Conservation (phyloP, 2,113 vertebrate species). For the Mystacornis crossleyi region DNA sequence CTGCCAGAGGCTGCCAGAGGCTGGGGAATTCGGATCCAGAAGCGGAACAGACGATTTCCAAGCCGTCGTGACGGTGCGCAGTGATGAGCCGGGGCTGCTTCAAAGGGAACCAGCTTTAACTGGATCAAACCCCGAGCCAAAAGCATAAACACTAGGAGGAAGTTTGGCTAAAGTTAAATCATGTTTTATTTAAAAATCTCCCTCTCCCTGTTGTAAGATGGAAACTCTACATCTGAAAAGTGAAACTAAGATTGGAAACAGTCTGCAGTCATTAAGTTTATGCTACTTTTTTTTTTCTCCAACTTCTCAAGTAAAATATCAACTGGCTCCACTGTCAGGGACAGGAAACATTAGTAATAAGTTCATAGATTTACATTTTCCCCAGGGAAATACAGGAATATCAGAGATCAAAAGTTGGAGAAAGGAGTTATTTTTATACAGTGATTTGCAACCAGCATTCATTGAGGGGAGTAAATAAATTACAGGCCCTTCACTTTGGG, state of each 20-base stretch:
- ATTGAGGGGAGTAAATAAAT: constrained; percentile 68
- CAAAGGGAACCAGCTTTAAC: constrained; percentile 68
- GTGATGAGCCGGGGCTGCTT: constrained; percentile 61
- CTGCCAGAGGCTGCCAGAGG: not conserved
- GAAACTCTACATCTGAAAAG: constrained; percentile 76
- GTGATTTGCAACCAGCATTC: constrained; percentile 74
- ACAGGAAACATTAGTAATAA: constrained; percentile 81
- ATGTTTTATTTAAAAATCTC: constrained; percentile 76
- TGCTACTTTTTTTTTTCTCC: constrained; percentile 17
- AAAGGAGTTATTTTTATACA: constrained; percentile 75
- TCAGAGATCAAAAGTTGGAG: constrained; percentile 74
- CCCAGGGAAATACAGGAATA: constrained; percentile 74
- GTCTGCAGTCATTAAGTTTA: constrained; percentile 70
- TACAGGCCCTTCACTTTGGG: constrained; percentile 49
- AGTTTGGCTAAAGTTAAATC: constrained; percentile 79
- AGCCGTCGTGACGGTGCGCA: not conserved
- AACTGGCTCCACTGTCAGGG: constrained; percentile 78
- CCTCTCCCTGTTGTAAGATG: constrained; percentile 68
- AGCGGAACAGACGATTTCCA: constrained; percentile 14
- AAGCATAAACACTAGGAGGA: constrained; percentile 75
- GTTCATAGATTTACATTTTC: constrained; percentile 79
- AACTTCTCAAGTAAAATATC: constrained; percentile 73
- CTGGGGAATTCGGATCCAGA: not conserved
- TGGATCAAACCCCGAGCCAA: constrained; percentile 63
- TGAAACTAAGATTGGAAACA: constrained; percentile 77